Percentiles rank a stretch among this genome's conserved stretches.
Evolutionary conservation across 2,888 invertebrate genomes (phyloP).

Genomic region (Netelia inedita): DNA sequence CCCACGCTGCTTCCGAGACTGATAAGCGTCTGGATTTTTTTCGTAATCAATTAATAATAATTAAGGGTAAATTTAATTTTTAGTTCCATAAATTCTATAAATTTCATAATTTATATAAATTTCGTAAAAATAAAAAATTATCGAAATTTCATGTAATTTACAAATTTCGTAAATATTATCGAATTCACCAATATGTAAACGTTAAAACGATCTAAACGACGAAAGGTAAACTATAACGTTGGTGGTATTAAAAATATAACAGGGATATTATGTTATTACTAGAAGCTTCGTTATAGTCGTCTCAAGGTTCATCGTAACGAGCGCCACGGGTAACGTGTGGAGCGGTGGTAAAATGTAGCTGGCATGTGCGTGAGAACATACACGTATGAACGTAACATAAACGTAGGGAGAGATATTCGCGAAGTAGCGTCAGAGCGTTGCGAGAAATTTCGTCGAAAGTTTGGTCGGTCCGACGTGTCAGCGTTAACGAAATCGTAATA

Average conservation of each 20-base stretch:
- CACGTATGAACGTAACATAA: neutral
- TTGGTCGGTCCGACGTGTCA: conserved; percentile 15
- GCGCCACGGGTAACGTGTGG: neutral
- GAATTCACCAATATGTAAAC: neutral
- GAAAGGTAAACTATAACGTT: neutral
- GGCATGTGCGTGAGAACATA: neutral
- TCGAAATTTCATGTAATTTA: neutral
- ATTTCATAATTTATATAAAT: neutral
- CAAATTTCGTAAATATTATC: neutral
- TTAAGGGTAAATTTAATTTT: neutral
- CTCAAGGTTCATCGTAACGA: neutral
- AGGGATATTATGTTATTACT: conserved; percentile 1
- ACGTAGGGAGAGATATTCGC: neutral
- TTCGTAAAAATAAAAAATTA: neutral
- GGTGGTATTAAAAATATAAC: neutral
- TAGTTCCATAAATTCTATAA: neutral
- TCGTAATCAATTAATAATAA: neutral
- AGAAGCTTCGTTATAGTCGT: conserved; percentile 1
- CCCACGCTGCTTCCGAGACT: neutral
- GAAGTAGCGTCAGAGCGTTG: neutral
- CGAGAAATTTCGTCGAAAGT: conserved; percentile 12
- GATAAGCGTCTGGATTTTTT: neutral
- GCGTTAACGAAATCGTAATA: conserved; percentile 51
- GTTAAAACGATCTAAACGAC: neutral
- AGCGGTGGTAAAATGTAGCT: neutral